Percentiles rank a stretch among this genome's conserved stretches.
Conservation (phyloP, 1,140 invertebrate species). For the Solenopsis fugax region DNA sequence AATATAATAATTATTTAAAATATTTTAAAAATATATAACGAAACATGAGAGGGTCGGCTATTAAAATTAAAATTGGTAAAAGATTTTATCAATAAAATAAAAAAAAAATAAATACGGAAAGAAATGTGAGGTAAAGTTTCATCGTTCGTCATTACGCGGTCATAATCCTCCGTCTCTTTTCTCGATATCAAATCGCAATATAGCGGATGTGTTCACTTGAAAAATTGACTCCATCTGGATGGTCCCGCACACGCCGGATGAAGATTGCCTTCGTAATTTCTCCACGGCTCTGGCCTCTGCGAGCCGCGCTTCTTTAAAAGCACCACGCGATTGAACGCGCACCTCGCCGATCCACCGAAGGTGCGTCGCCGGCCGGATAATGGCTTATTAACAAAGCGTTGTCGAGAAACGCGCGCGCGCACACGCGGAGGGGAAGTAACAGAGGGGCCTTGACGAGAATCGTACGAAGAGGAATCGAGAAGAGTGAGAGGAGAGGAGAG, state of each 20-base stretch:
- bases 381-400: constrained; percentile 79
- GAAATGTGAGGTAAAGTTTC: neutral
- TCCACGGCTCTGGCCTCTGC: neutral
- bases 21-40: neutral
- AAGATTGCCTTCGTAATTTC: constrained; percentile 48
- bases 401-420: constrained; percentile 48
- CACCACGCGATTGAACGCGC: constrained; percentile 60
- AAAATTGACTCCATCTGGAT: constrained; percentile 19
- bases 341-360: constrained; percentile 61
- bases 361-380: constrained; percentile 70
- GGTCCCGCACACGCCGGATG: neutral
- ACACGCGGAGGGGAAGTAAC: constrained; percentile 65
- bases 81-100: neutral
- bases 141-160: neutral
- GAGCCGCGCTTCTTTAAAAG: constrained; percentile 58
- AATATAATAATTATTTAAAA: constrained; percentile 11
- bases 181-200: constrained; percentile 33
- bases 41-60: neutral
- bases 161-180: neutral
- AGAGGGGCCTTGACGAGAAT: constrained; percentile 63
- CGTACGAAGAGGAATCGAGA: constrained; percentile 33
- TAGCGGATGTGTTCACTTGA: constrained; percentile 25
- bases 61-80: too few species aligned
- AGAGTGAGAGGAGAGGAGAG: constrained; percentile 51
- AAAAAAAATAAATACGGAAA: neutral